Conservation (phyloP, 2,797 vertebrate species). For the Staurois parvus region DNA sequence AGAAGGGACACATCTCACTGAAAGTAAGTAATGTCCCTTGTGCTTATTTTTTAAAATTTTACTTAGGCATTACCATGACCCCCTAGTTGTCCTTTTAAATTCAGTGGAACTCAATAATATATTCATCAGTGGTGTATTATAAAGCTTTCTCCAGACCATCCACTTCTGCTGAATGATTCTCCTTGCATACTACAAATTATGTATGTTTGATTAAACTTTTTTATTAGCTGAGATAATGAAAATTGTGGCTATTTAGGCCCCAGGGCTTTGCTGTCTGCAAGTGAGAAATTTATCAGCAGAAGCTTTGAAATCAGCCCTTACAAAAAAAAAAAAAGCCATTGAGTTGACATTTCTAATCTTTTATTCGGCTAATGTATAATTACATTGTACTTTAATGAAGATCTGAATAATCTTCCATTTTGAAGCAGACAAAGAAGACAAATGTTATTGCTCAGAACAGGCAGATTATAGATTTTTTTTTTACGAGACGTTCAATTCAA, state of each 20-base stretch:
- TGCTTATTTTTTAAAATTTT: no score
- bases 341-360: constrained; percentile 56
- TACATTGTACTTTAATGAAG: constrained; percentile 35
- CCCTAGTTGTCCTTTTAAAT: no score
- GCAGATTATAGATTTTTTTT: constrained; percentile 10
- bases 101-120: no score
- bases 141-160: constrained; percentile 15
- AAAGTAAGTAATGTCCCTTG: no score
- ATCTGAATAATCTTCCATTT: constrained; percentile 26
- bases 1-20: no score
- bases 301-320: constrained; percentile 10
- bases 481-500: neutral
- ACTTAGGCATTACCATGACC: no score
- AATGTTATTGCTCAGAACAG: neutral
- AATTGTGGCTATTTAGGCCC: constrained; percentile 28
- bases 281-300: constrained; percentile 44
- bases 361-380: constrained; percentile 52
- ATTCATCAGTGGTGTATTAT: neutral
- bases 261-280: constrained; percentile 24
- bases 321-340: constrained; percentile 38
- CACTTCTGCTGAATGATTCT: neutral
- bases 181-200: constrained; percentile 20
- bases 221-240: constrained; percentile 50
- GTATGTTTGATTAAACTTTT: constrained; percentile 40
- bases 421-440: constrained; percentile 32